Evolutionary conservation across 2,888 invertebrate species (phyloP), one percentile per base, ranked within the genome.

Genomic region (Cyaniris semiargus): DNA sequence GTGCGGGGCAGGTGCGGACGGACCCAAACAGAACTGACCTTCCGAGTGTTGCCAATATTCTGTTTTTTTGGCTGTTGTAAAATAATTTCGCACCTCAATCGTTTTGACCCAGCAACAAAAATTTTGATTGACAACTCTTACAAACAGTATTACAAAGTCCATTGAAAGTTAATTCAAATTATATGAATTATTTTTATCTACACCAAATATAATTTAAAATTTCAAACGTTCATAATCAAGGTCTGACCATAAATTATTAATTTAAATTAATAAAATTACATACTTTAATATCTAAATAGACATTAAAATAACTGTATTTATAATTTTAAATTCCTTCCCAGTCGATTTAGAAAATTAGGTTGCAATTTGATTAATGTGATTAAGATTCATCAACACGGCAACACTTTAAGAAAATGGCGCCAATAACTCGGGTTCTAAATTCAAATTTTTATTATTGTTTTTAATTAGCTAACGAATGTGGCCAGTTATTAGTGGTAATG

Each of bases 1-100:
- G 92, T 92, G 91, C 92, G 76, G 81, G 85, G 90, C 92, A 91
- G 93, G 92, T 91, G 92, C 80, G 80, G 81, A 58, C 82, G 85
- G 86, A 86, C 84, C 81, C 85, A 86, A 89, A 89, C 89, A 89
- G 84, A 85, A 89, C 87, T 93, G 92, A 93, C 92, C 93, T 91
- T 89, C 86, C 77, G 76, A 66, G 66, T 66, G 66, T 66, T 66
- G 66, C 27, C 66, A 66, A 66, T 66, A 66, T 66, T 58, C 2
- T n/a, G 13, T 23, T 66, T 66, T 66, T 66, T 66, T 66, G 15
- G 15, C 5, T 66, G 27, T 66, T 27, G 66, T 27, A 27, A 27
- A 66, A 66, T 66, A 66, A 66, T 66, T 66, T 66, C 66, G 66
- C 66, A 66, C 66, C 27, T 66, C 66, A 66, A 66, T 66, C 66